phyloP scores from a whole-genome alignment of 2,113 vertebrate species.

The Vulpes vulpes region DNA sequence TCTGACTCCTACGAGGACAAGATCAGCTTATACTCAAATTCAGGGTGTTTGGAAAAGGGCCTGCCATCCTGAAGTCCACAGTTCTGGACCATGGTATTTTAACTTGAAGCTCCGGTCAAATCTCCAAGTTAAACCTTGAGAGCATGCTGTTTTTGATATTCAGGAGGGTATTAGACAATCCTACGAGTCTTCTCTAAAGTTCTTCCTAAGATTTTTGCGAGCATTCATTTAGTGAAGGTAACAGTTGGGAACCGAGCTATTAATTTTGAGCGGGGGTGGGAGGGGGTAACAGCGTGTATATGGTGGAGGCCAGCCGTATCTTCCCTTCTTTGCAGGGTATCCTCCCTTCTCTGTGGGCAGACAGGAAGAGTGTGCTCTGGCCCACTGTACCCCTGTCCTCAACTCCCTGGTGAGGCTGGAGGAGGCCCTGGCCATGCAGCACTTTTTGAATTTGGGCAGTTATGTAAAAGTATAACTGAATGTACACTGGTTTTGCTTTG shows the following conservation, averaged over 20 bases:
- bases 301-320: not conserved
- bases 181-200: not conserved
- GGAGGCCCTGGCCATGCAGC: not conserved
- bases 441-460: not conserved
- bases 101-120: not conserved
- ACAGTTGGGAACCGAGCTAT: not conserved
- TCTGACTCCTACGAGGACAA: not conserved
- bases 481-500: not conserved
- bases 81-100: not conserved
- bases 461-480: not conserved
- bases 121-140: not conserved
- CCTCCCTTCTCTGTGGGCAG: not conserved
- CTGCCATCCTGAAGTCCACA: not conserved
- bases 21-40: not conserved
- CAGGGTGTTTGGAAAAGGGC: not conserved
- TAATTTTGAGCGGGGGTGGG: not conserved
- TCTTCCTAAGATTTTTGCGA: not conserved
- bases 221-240: not conserved
- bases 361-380: not conserved
- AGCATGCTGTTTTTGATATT: not conserved
- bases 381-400: rapidly evolving
- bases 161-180: not conserved
- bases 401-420: not conserved
- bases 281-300: not conserved
- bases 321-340: not conserved